Evolutionary conservation across 1,140 invertebrate species (phyloP).

Genomic region (Drosophila kikkawai): DNA sequence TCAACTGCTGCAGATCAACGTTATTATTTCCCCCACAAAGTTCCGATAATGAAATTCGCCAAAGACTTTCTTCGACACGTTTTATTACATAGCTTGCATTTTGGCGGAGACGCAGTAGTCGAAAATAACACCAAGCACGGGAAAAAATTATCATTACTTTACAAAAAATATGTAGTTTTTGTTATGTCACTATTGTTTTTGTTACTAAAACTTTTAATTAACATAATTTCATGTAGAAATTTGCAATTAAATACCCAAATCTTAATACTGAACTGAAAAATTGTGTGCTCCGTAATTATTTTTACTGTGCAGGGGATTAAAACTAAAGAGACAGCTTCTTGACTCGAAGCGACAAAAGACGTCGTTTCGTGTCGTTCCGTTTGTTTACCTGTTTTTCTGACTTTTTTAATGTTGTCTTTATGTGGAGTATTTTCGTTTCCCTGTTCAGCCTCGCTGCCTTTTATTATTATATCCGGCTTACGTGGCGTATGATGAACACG

Average conservation of each 20-base stretch:
- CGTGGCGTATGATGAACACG: slow-evolving; percentile 74
- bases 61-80: slow-evolving; percentile 56
- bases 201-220: neutral
- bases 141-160: neutral
- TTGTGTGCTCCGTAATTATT: neutral
- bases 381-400: slow-evolving; percentile 63
- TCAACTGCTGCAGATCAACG: slow-evolving; percentile 52
- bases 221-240: neutral
- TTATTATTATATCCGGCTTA: slow-evolving; percentile 80
- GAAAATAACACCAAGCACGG: slow-evolving; percentile 41
- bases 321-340: slow-evolving; percentile 1
- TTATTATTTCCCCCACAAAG: slow-evolving; percentile 56
- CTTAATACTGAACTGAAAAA: too few species aligned
- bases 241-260: neutral
- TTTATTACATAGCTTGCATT: slow-evolving; percentile 67
- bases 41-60: slow-evolving; percentile 60
- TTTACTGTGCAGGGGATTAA: slow-evolving; percentile 5
- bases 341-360: slow-evolving; percentile 14
- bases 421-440: slow-evolving; percentile 23
- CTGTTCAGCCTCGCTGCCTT: slow-evolving; percentile 39
- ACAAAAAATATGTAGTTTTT: neutral
- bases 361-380: slow-evolving; percentile 37
- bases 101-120: slow-evolving; percentile 23
- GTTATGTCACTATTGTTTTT: neutral
- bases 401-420: slow-evolving; percentile 68